Conservation (phyloP, 1,140 invertebrate genomes). For the Microplitis demolitor region DNA sequence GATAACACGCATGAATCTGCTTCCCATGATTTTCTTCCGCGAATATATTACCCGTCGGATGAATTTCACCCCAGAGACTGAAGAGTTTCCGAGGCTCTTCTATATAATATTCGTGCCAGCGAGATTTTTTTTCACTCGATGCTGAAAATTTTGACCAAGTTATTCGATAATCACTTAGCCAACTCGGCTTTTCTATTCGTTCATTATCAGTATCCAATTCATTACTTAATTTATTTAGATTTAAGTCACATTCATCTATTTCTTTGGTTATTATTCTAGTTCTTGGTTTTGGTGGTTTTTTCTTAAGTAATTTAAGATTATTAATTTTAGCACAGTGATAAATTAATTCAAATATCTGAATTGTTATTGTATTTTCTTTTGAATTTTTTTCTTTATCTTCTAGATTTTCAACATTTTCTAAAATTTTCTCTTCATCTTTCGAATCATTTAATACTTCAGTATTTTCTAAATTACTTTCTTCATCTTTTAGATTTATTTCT, state of each 20-base stretch:
- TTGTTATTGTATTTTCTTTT: slow-evolving; percentile 14
- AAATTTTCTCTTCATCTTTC: background rate
- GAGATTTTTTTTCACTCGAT: slow-evolving; percentile 2
- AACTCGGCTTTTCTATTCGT: too few species aligned
- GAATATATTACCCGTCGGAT: slow-evolving; percentile 44
- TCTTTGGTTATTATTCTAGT: slow-evolving; percentile 25
- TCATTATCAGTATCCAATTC: slow-evolving; percentile 14
- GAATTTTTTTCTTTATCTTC: too few species aligned
- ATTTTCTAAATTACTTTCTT: too few species aligned
- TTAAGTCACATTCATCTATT: slow-evolving; percentile 34
- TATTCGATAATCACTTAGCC: background rate
- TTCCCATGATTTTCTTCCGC: slow-evolving; percentile 41
- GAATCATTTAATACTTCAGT: too few species aligned
- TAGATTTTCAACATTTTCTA: background rate
- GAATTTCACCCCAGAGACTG: slow-evolving; percentile 45
- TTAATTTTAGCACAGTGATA: slow-evolving; percentile 43
- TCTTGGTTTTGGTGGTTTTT: slow-evolving; percentile 15
- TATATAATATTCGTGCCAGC: slow-evolving; percentile 47
- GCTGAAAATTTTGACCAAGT: background rate
- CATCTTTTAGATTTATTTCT: background rate
- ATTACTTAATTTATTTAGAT: slow-evolving; percentile 9
- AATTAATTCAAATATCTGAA: slow-evolving; percentile 44
- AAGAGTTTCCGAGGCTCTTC: slow-evolving; percentile 41
- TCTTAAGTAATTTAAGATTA: slow-evolving; percentile 39
- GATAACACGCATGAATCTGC: slow-evolving; percentile 46